A percentile compares a stretch with the other conserved stretches of the same genome.
These are phyloP conservation scores for Drosophila monieri DNA, from an alignment of 2,888 invertebrate genomes.

Conservation along the genomic window DNA sequence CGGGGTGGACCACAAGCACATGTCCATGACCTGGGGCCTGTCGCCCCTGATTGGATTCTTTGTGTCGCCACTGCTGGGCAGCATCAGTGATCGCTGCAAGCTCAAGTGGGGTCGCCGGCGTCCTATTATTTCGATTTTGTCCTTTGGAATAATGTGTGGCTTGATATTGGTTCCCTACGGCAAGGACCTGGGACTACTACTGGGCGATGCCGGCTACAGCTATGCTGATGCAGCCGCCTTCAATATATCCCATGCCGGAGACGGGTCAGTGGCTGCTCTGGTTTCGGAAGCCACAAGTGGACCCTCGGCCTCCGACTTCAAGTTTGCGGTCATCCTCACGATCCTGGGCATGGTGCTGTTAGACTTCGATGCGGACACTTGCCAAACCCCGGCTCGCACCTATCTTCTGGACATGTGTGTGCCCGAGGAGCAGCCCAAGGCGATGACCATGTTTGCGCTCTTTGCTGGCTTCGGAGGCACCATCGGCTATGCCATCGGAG, in stretches of 20 bases:
- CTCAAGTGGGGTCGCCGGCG: constrained; percentile 85
- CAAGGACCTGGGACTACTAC: constrained; percentile 84
- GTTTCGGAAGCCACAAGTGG: constrained; percentile 25
- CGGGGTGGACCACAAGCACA: constrained; percentile 86
- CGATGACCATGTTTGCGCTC: constrained; percentile 87
- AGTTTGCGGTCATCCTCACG: constrained; percentile 85
- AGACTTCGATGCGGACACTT: constrained; percentile 88
- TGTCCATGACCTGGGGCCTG: constrained; percentile 85
- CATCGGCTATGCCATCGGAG: constrained; percentile 86
- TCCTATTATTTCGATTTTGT: constrained; percentile 86
- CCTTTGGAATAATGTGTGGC: constrained; percentile 86
- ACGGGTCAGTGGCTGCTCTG: constrained; percentile 65
- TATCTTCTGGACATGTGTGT: constrained; percentile 87
- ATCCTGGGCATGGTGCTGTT: constrained; percentile 87
- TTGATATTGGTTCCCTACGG: constrained; percentile 87
- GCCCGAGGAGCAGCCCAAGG: constrained; percentile 87
- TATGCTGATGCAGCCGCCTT: constrained; percentile 25
- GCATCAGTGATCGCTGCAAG: constrained; percentile 86
- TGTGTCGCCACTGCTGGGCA: constrained; percentile 85
- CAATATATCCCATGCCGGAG: constrained; percentile 42
- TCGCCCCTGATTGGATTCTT: constrained; percentile 84
- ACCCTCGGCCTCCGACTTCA: constrained; percentile 63
- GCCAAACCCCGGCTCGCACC: constrained; percentile 87
- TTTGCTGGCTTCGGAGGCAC: constrained; percentile 88
- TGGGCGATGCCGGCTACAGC: constrained; percentile 83